Evolutionary conservation across 2,888 invertebrate species (phyloP), one percentile per base, ranked within the genome.

Genomic region (Dryobota labecula): DNA sequence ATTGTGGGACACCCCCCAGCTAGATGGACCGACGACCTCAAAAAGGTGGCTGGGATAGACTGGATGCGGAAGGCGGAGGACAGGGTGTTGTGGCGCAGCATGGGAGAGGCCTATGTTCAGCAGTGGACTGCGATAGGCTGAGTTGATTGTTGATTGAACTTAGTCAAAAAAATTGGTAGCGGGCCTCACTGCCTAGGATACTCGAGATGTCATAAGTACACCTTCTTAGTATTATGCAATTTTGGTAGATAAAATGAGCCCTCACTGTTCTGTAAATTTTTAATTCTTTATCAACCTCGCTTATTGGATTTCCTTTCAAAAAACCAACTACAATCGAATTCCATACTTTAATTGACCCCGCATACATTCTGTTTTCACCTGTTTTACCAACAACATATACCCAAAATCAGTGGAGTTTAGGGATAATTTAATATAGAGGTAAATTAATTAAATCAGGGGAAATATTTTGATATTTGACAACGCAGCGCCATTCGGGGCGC

Each of bases 401-500:
- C 7, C 13, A 60, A 77, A 63, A 38, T 60, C 68, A 74, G 58
- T 15, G 13, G 6, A 43, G 43, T 58, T 73, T 60, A 61, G 36
- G 51, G 54, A 30, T 65, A 76, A 80, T 76, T 81, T 61, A 64
- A 80, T 76, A 27, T 33, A 41, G 20, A 18, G 36, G 57, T 63
- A 41, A 65, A 81, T 65, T 76, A 76, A 78, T 81, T 45, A 58
- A 76, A 76, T 70, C 49, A 43, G 8, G 33, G 56, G 47, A 30
- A 80, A 70, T 70, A 76, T 70, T 76, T 81, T 70, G 43, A 74
- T 74, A 53, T 58, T 67, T 74, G 81, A 63, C 82, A 63, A 51
- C 77, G 27, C 45, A n/a, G 45, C 20, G 43, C 49, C 45, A 41
- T 43, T 67, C 30, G n/a, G 30, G n/a, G 13, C 36, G 38, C 8